phyloP scores from a whole-genome alignment of 2,888 invertebrate genomes.

The Hyposoter dolosus region DNA sequence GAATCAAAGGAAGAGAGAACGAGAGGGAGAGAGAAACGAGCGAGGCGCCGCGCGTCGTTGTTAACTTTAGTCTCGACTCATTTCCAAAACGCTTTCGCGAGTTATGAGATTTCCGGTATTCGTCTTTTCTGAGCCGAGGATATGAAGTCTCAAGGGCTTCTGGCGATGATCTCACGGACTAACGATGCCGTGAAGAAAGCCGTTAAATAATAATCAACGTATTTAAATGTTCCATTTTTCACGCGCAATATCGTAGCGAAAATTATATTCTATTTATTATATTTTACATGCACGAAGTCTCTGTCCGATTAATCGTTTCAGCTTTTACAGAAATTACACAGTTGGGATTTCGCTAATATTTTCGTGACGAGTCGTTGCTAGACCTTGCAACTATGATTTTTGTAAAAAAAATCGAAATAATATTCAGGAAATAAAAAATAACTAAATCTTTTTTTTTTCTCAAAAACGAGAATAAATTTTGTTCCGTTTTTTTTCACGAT shows the following conservation, averaged over 20 bases:
- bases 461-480: not conserved
- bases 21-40: slow-evolving; percentile 21
- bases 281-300: not conserved
- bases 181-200: not conserved
- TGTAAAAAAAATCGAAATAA: not conserved
- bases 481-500: too few relatives aligned
- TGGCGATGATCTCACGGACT: slow-evolving; percentile 44
- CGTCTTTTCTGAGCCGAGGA: slow-evolving; percentile 35
- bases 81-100: slow-evolving; percentile 45
- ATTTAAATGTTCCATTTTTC: slow-evolving; percentile 4
- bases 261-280: not conserved
- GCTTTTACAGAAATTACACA: not conserved
- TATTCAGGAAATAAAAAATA: not conserved
- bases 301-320: not conserved
- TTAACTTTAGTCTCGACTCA: slow-evolving; percentile 52
- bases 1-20: not conserved
- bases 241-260: not conserved
- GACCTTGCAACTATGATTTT: too few relatives aligned
- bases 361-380: not conserved
- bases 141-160: slow-evolving; percentile 51
- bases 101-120: slow-evolving; percentile 61
- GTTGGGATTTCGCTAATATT: not conserved
- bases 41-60: slow-evolving; percentile 27
- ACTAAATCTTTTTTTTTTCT: not conserved
- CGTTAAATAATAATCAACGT: not conserved